phyloP scores from a whole-genome alignment of 2,888 invertebrate species.

The Meteorus cinctellus region DNA sequence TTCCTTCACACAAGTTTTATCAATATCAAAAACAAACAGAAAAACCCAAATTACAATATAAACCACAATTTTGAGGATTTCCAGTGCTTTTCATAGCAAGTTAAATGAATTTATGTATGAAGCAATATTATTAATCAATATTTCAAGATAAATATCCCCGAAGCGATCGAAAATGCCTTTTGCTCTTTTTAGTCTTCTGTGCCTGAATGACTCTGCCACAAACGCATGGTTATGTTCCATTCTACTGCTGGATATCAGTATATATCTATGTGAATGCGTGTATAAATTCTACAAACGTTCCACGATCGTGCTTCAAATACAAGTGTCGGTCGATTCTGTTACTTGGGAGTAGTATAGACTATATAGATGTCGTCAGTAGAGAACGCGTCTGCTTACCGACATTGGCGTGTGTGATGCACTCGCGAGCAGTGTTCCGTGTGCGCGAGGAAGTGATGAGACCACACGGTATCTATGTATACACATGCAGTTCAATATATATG shows the following conservation, averaged over 20 bases:
- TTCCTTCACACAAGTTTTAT: background rate
- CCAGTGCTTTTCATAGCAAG: no score
- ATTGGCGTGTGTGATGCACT: conserved; percentile 28
- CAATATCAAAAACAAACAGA: no score
- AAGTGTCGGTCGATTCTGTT: conserved; percentile 39
- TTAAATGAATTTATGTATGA: no score
- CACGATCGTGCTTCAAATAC: conserved; percentile 61
- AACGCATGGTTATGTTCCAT: background rate
- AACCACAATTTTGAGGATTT: no score
- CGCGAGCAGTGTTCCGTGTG: conserved; percentile 7
- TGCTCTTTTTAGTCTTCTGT: no score
- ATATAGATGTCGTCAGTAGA: conserved; percentile 26
- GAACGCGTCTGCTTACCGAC: conserved; percentile 37
- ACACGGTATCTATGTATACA: background rate
- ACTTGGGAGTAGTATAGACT: conserved; percentile 1
- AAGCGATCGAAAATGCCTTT: no score
- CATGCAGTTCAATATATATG: background rate
- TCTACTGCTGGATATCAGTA: background rate
- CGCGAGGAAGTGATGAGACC: conserved; percentile 11
- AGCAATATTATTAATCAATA: no score
- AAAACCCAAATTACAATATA: no score
- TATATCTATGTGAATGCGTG: conserved; percentile 30
- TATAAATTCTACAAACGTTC: conserved; percentile 59
- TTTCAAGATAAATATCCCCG: no score
- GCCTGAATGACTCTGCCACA: background rate